Evolutionary conservation across 1,140 invertebrate genomes (phyloP), one percentile per base, ranked within the genome.

Genomic region (Temnothorax nylanderi): DNA sequence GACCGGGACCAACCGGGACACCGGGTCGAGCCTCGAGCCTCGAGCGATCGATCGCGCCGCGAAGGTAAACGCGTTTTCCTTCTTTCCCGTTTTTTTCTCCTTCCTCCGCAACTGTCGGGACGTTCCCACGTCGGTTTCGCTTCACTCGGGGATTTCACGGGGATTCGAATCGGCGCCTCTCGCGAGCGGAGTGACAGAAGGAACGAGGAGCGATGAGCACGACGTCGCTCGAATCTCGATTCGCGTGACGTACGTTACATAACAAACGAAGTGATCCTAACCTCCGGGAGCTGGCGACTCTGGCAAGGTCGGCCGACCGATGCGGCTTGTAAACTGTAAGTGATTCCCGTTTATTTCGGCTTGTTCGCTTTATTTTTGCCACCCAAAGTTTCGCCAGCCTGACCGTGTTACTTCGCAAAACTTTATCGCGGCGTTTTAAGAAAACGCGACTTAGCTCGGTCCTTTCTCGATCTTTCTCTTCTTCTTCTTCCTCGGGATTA

Each of bases 261-360:
- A 81, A 81, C 41, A 71, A 81, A 47, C 10, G 47, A 54, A 32
- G n/a, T 41, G 21, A 60, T 26, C 5, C 44, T 82, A 84, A 84
- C 69, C 54, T 60, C 32, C 11, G 2, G 58, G 11, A 26, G 26
- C 26, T 26, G 6, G 6, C n/a, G n/a, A n/a, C n/a, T n/a, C n/a
- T 6, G n/a, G 3, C 13, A 7, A 21, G 16, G 16, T 60, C 26
- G 18, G n/a, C 16, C 8, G 13, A 47, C 7, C 13, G 6, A 84
- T 75, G 80, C 4, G 10, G 34, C 4, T 16, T 56, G 16, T 60
- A 49, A n/a, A 41, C 37, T 6, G 37, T 41, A 41, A 41, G 37
- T 1, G 1, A 47, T 3, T 75, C 37, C 47, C 13, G 8, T 60
- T 49, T 21, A 10, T 65, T 44, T 64, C 41, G 0, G 0, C 6